Evolutionary conservation across 2,113 vertebrate species (phyloP).

Genomic region (Callionymus lyra): DNA sequence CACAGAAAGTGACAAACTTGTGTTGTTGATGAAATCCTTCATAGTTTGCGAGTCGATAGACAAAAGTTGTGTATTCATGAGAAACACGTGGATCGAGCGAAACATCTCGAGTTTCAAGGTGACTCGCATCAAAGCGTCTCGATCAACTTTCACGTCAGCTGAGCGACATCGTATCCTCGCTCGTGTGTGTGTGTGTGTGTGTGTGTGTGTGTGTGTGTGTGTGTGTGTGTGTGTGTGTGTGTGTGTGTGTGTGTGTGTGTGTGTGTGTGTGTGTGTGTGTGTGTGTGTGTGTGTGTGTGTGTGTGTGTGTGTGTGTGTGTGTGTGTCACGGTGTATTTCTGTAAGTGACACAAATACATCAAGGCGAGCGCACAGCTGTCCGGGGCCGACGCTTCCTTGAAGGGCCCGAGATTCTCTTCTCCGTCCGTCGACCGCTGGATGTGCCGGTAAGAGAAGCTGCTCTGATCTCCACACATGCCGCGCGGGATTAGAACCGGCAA

Average conservation of each 20-base stretch:
- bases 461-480: slow-evolving; percentile 55
- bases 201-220: too few species aligned
- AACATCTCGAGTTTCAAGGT: too few species aligned
- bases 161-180: slow-evolving; percentile 60
- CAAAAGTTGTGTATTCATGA: too few species aligned
- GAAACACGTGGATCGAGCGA: too few species aligned
- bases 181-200: slow-evolving; percentile 7
- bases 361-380: slow-evolving; percentile 52
- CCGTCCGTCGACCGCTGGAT: too few species aligned
- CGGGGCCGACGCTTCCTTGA: slow-evolving; percentile 33
- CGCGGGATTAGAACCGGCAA: slow-evolving; percentile 63
- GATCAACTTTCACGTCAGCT: slow-evolving; percentile 21
- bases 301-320: slow-evolving; percentile 28
- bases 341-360: slow-evolving; percentile 61
- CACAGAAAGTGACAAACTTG: too few species aligned
- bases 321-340: slow-evolving; percentile 44
- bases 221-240: too few species aligned
- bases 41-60: too few species aligned
- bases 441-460: slow-evolving; percentile 31
- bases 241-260: slow-evolving; percentile 11
- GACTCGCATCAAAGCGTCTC: too few species aligned
- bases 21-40: too few species aligned
- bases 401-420: too few species aligned
- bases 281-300: slow-evolving; percentile 24
- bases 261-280: slow-evolving; percentile 28